These are phyloP conservation scores for Rhabdophis nuchalis DNA, from an alignment of 2,797 vertebrate genomes.

Conservation along the genomic window DNA sequence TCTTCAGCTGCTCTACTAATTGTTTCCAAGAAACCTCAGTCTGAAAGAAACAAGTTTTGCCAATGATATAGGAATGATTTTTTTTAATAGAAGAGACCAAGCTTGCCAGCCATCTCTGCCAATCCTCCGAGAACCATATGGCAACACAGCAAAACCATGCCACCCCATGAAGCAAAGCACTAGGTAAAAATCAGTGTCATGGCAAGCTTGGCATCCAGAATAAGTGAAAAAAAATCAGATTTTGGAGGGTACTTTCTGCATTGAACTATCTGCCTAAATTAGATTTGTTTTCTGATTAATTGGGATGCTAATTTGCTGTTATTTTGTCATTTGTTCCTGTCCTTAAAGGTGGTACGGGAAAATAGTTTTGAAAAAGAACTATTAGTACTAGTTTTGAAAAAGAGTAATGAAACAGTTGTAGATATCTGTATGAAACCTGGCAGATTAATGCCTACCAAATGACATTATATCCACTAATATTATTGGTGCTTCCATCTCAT, in stretches of 20 bases:
- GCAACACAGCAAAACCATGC: neutral
- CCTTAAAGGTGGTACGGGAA: neutral
- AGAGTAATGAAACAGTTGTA: neutral
- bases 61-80: neutral
- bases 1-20: neutral
- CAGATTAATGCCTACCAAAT: neutral
- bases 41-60: neutral
- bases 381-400: neutral
- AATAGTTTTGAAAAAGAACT: neutral
- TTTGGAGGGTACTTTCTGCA: neutral
- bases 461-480: neutral
- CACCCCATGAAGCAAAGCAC: neutral
- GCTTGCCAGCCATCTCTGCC: neutral
- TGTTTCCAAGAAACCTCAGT: neutral
- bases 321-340: neutral
- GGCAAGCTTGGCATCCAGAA: neutral
- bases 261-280: neutral
- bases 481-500: neutral
- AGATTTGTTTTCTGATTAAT: neutral
- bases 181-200: neutral
- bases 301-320: neutral
- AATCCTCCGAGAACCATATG: neutral
- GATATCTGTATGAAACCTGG: neutral
- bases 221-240: neutral
- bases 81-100: neutral